These are phyloP conservation scores for Sebastolobus alascanus DNA, from an alignment of 2,797 vertebrate genomes.

Conservation along the genomic window DNA sequence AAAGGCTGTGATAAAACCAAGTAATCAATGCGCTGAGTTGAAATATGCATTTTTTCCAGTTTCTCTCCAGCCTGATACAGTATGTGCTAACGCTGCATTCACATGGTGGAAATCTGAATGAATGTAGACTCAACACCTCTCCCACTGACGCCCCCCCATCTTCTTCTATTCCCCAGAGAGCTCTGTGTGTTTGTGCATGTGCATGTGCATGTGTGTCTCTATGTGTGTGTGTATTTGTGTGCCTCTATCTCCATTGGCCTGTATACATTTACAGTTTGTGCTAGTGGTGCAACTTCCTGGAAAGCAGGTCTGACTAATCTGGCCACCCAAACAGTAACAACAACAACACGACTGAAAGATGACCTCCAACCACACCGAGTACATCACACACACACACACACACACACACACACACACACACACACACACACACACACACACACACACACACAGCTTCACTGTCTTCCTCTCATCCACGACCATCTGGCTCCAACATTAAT, in stretches of 20 bases:
- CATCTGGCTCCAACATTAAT: conserved; percentile 65
- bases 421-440: background rate
- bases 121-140: background rate
- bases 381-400: background rate
- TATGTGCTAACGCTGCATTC: conserved; percentile 14
- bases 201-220: background rate
- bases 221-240: background rate
- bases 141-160: background rate
- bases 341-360: conserved; percentile 39
- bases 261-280: conserved; percentile 3
- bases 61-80: conserved; percentile 7
- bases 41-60: background rate
- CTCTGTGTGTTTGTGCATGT: background rate
- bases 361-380: conserved; percentile 20
- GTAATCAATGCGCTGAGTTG: conserved; percentile 13
- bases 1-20: conserved; percentile 7
- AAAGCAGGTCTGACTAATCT: conserved; percentile 56
- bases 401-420: conserved; percentile 14
- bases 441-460: background rate
- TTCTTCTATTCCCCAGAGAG: conserved; percentile 14
- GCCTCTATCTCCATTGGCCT: background rate
- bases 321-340: conserved; percentile 50
- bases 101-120: background rate
- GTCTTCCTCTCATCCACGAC: conserved; percentile 35
- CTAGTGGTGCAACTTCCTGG: conserved; percentile 38